A percentile compares a stretch with the other conserved stretches of the same genome.
Evolutionary conservation across 2,797 vertebrate species (phyloP).

Genomic region (Melanotaenia pygmaea): DNA sequence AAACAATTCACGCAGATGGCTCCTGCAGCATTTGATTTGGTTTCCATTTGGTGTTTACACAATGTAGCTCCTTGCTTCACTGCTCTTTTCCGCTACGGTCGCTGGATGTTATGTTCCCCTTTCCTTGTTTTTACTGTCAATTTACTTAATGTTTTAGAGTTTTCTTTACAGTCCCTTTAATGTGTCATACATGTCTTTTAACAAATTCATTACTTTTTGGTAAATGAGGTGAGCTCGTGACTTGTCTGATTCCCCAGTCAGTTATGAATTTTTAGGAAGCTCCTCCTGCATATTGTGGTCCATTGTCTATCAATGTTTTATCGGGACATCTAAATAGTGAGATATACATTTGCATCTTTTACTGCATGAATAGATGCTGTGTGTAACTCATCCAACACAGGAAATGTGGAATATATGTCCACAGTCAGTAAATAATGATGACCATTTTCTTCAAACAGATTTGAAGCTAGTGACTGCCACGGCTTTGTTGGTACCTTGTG

Average conservation of each 20-base stretch:
- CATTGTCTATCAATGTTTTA: slow-evolving; percentile 3
- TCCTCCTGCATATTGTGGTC: neutral
- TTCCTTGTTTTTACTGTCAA: neutral
- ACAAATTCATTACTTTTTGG: neutral
- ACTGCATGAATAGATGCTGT: neutral
- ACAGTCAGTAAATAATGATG: neutral
- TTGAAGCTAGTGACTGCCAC: neutral
- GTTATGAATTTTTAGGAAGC: neutral
- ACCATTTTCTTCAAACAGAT: neutral
- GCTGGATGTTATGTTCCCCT: neutral
- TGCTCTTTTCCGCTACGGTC: neutral
- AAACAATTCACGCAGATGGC: slow-evolving; percentile 1
- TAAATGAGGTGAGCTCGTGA: too few relatives aligned
- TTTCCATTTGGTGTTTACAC: slow-evolving; percentile 2
- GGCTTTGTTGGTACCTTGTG: slow-evolving; percentile 3
- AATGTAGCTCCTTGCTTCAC: neutral
- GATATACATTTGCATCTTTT: neutral
- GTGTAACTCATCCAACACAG: neutral
- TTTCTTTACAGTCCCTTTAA: neutral
- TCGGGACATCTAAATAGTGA: neutral
- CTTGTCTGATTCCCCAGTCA: too few relatives aligned
- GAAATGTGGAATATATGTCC: neutral
- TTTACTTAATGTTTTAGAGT: neutral
- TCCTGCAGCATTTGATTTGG: neutral
- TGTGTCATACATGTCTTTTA: neutral